Percentiles rank a stretch among this genome's conserved stretches.
Conservation (phyloP, 2,113 vertebrate genomes). For the Hylia prasina region DNA sequence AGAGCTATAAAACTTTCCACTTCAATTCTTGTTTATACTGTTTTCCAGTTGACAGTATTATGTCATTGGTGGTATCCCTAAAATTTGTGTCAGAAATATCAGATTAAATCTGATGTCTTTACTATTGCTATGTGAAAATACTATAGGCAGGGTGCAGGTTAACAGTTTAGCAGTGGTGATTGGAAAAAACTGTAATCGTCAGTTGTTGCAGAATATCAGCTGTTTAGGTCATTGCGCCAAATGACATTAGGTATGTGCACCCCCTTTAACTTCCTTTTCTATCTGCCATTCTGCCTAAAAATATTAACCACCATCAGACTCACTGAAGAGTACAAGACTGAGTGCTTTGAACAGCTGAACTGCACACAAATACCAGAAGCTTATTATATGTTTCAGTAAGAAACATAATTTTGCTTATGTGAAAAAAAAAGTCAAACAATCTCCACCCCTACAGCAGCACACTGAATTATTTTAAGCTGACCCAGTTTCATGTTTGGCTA, state of each 20-base stretch:
- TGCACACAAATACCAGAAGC: not conserved
- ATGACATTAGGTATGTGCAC: not conserved
- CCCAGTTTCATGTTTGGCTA: not conserved
- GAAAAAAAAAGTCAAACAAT: not conserved
- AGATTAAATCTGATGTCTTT: not conserved
- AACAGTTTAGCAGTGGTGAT: not conserved
- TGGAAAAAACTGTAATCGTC: not conserved
- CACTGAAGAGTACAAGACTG: not conserved
- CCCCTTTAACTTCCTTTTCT: not conserved
- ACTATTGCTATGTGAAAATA: not conserved
- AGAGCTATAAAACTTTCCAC: not conserved
- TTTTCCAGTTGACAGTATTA: not conserved
- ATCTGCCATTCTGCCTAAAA: not conserved
- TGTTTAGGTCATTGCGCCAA: not conserved
- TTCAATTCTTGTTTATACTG: not conserved
- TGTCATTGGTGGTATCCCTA: not conserved
- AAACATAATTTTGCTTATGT: not conserved
- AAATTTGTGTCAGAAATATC: not conserved
- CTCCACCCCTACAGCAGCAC: not conserved
- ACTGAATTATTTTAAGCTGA: conserved; percentile 17
- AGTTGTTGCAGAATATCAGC: not conserved
- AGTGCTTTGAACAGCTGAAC: not conserved
- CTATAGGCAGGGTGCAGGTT: not conserved
- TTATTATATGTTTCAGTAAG: not conserved
- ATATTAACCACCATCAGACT: not conserved